Conservation (phyloP, 2,113 vertebrate species). For the Hylia prasina region DNA sequence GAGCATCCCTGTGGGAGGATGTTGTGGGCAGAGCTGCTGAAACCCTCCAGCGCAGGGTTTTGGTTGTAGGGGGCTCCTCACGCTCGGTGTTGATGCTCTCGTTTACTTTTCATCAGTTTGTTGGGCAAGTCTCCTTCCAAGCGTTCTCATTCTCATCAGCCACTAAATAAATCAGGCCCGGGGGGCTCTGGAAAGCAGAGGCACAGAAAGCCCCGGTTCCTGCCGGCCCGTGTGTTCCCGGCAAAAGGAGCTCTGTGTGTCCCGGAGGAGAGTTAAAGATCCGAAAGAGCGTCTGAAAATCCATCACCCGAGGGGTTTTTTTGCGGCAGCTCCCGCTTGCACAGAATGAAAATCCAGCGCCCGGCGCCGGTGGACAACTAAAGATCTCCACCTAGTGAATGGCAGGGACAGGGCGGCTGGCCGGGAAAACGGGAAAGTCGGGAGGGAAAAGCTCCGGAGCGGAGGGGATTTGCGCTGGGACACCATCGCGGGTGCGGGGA, state of each 20-base stretch:
- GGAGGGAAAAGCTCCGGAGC: too few relatives aligned
- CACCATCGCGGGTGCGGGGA: too few relatives aligned
- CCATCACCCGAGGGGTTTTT: neutral
- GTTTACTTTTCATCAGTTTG: neutral
- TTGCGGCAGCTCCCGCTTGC: neutral
- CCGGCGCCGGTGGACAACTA: neutral
- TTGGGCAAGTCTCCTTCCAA: neutral
- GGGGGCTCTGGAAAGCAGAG: neutral
- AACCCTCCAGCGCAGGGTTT: accelerated
- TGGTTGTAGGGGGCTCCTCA: neutral
- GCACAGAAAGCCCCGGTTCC: neutral
- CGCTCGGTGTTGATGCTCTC: neutral
- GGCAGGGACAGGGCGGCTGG: neutral
- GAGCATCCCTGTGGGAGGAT: neutral
- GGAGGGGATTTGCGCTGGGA: neutral
- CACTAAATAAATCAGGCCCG: neutral
- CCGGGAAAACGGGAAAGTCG: accelerated
- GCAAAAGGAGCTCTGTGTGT: neutral
- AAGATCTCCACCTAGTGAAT: constrained; percentile 58
- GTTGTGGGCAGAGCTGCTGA: neutral
- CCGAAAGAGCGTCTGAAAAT: constrained; percentile 6
- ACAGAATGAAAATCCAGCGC: neutral
- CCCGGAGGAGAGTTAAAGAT: constrained; percentile 21
- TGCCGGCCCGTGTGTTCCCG: neutral
- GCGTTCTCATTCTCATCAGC: neutral